These are phyloP conservation scores for Eulithis prunata DNA, from an alignment of 2,888 invertebrate species.

Conservation along the genomic window DNA sequence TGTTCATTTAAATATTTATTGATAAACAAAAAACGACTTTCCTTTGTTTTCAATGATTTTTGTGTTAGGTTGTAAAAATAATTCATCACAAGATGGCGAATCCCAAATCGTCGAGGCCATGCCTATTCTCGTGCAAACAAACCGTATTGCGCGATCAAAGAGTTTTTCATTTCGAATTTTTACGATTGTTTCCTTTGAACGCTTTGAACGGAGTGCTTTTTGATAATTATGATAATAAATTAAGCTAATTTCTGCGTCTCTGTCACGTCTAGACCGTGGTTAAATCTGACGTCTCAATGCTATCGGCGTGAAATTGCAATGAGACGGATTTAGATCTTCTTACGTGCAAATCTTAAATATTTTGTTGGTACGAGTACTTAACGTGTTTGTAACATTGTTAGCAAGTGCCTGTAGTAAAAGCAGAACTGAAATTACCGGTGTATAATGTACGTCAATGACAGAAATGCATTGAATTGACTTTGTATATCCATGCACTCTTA, in stretches of 20 bases:
- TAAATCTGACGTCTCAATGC: conserved; percentile 8
- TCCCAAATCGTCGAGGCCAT: conserved; percentile 48
- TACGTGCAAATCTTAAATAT: conserved; percentile 2
- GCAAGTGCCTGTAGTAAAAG: conserved; percentile 11
- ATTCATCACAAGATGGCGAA: conserved; percentile 24
- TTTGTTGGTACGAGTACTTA: no score
- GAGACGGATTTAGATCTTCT: conserved; percentile 12
- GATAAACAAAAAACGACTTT: no score
- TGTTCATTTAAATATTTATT: no score
- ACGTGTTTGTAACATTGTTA: conserved; percentile 8
- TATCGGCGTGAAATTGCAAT: conserved; percentile 7
- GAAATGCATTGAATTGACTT: conserved; percentile 9
- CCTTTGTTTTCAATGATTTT: no score
- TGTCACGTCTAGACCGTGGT: conserved; percentile 18
- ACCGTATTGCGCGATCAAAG: conserved; percentile 61
- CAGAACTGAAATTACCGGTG: background rate
- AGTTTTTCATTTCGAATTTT: conserved; percentile 42
- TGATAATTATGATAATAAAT: conserved; percentile 31
- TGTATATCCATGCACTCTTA: background rate
- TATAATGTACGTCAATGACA: no score
- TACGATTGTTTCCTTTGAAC: conserved; percentile 58
- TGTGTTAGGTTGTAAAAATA: background rate
- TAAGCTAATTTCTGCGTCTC: conserved; percentile 14
- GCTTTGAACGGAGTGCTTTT: conserved; percentile 50
- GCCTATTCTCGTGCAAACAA: conserved; percentile 62